Evolutionary conservation across 1,140 invertebrate species (phyloP).

Genomic region (Samia ricini): DNA sequence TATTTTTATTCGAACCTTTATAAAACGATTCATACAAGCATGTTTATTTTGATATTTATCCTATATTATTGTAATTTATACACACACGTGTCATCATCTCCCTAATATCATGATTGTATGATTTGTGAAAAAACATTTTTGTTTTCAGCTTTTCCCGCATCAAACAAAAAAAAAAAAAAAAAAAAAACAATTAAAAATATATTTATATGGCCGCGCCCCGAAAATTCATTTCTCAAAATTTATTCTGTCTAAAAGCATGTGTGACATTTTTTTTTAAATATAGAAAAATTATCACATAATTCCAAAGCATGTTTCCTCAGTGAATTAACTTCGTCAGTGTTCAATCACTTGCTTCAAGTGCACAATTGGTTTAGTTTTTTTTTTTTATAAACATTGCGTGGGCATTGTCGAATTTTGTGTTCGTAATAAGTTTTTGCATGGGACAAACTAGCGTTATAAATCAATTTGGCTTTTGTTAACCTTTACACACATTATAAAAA

Average conservation of each 20-base stretch:
- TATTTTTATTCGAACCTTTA: background rate
- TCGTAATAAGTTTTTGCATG: conserved; percentile 35
- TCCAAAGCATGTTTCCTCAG: conserved; percentile 66
- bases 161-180: no score
- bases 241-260: conserved; percentile 34
- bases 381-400: conserved; percentile 31
- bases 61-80: background rate
- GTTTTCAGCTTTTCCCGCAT: conserved; percentile 41
- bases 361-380: conserved; percentile 30
- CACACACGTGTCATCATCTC: background rate
- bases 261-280: conserved; percentile 18
- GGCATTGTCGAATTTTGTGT: conserved; percentile 4
- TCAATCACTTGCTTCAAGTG: conserved; percentile 46
- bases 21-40: conserved; percentile 1
- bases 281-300: conserved; percentile 12
- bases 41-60: background rate
- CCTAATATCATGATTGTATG: conserved; percentile 28
- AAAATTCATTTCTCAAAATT: conserved; percentile 13
- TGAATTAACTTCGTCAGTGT: conserved; percentile 29
- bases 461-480: conserved; percentile 38
- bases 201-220: conserved; percentile 10
- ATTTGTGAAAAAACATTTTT: conserved; percentile 27
- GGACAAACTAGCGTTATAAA: conserved; percentile 3
- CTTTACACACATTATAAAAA: conserved; percentile 17
- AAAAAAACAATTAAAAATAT: no score